These are phyloP conservation scores for Zoanthus sansibaricus DNA, from an alignment of 92 coral and sea anemone species.

Conservation along the genomic window DNA sequence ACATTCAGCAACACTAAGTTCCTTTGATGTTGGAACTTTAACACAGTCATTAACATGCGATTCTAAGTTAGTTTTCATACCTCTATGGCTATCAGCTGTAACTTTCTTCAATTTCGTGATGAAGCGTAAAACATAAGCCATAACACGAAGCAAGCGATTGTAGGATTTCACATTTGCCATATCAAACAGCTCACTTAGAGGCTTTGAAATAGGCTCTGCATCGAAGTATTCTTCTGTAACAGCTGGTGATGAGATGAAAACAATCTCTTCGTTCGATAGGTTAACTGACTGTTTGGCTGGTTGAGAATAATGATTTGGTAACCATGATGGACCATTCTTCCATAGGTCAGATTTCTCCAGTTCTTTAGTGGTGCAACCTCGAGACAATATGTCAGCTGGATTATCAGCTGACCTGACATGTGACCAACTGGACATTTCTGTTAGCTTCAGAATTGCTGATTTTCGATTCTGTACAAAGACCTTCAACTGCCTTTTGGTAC, in stretches of 20 bases:
- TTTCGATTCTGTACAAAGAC: slow-evolving; percentile 55
- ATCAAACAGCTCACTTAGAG: slow-evolving; percentile 37
- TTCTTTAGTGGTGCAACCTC: slow-evolving; percentile 49
- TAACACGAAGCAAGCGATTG: slow-evolving; percentile 27
- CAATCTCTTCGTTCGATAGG: slow-evolving; percentile 2
- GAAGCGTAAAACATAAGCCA: slow-evolving; percentile 48
- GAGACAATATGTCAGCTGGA: slow-evolving; percentile 53
- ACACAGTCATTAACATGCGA: slow-evolving; percentile 11
- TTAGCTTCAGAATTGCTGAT: slow-evolving; percentile 54
- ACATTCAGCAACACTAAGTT: slow-evolving; percentile 33
- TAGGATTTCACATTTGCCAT: slow-evolving; percentile 19
- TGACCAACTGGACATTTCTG: slow-evolving; percentile 59
- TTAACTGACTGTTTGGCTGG: slow-evolving; percentile 11
- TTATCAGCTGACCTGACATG: slow-evolving; percentile 57
- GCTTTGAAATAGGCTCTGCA: slow-evolving; percentile 13
- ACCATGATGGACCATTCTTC: slow-evolving; percentile 14
- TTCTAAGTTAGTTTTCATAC: slow-evolving; percentile 1
- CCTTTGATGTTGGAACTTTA: slow-evolving; percentile 54
- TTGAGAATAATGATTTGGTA: not conserved
- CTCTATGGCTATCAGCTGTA: slow-evolving; percentile 2
- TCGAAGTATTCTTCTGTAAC: slow-evolving; percentile 12
- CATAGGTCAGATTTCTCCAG: slow-evolving; percentile 39
- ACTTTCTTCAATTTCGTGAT: slow-evolving; percentile 44
- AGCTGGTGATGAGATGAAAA: slow-evolving; percentile 43
- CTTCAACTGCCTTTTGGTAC: slow-evolving; percentile 22